phyloP scores from a whole-genome alignment of 2,797 vertebrate species.

The Helostoma temminkii region DNA sequence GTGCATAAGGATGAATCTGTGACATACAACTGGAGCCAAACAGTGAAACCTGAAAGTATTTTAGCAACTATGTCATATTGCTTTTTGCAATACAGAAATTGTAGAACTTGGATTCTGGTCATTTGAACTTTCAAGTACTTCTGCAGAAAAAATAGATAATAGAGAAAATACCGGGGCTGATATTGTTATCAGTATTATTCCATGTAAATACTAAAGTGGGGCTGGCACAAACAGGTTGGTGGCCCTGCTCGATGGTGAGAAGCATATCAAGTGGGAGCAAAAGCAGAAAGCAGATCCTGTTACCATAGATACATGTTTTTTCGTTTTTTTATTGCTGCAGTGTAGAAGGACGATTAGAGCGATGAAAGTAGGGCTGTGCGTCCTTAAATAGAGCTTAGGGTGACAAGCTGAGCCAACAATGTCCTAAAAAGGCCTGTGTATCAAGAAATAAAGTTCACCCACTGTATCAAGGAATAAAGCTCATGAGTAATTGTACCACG shows the following conservation, averaged over 20 bases:
- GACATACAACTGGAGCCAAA: no score
- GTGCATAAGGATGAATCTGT: no score
- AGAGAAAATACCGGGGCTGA: background rate
- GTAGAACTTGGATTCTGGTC: background rate
- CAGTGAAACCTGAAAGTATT: no score
- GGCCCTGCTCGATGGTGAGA: background rate
- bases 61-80: no score
- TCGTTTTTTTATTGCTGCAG: background rate
- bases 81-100: background rate
- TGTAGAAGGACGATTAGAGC: background rate
- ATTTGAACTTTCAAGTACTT: background rate
- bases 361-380: background rate
- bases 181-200: background rate
- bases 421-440: background rate
- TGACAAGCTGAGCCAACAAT: conserved; percentile 1
- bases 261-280: background rate
- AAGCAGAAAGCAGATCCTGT: conserved; percentile 8
- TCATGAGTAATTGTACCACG: conserved; percentile 12
- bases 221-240: conserved; percentile 1
- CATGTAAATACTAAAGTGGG: background rate
- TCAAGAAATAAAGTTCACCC: background rate
- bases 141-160: no score
- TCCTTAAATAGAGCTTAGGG: background rate
- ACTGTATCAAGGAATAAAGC: background rate
- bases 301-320: background rate